These are phyloP conservation scores for Sebastes wilsoni DNA, from an alignment of 2,797 vertebrate genomes.

Conservation along the genomic window DNA sequence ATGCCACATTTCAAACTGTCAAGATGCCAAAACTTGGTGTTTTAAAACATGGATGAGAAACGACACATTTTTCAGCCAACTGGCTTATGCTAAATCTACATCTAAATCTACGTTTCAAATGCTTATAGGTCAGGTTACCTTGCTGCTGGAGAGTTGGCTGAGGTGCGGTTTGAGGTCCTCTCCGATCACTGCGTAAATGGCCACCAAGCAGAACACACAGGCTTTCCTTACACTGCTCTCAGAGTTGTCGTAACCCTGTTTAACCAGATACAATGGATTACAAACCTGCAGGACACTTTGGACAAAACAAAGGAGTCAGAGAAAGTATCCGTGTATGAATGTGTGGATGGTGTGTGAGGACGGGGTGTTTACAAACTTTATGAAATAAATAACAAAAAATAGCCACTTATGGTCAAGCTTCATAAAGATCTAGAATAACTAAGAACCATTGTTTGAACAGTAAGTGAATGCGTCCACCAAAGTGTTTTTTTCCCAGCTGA, in stretches of 20 bases:
- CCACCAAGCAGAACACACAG: constrained; percentile 97
- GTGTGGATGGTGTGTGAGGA: background rate
- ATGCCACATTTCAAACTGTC: background rate
- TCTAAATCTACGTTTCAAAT: background rate
- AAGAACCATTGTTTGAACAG: background rate
- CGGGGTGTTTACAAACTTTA: background rate
- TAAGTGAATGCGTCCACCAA: no score
- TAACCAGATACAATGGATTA: constrained; percentile 1
- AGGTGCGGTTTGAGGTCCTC: constrained; percentile 98
- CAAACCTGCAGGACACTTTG: background rate
- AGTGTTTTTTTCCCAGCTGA: no score
- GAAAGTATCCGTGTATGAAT: background rate
- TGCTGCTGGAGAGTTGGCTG: constrained; percentile 95
- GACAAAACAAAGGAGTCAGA: background rate
- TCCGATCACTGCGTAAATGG: constrained; percentile 93
- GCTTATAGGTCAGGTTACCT: constrained; percentile 83
- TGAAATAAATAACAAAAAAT: background rate
- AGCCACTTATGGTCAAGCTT: background rate
- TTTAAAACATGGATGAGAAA: background rate
- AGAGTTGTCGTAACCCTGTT: constrained; percentile 96
- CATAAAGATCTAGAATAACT: background rate
- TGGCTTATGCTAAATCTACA: background rate
- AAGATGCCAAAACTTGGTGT: background rate
- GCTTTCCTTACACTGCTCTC: constrained; percentile 99
- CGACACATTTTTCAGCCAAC: background rate